These are phyloP conservation scores for Papilio glaucus DNA, from an alignment of 1,140 invertebrate species.

Conservation along the genomic window DNA sequence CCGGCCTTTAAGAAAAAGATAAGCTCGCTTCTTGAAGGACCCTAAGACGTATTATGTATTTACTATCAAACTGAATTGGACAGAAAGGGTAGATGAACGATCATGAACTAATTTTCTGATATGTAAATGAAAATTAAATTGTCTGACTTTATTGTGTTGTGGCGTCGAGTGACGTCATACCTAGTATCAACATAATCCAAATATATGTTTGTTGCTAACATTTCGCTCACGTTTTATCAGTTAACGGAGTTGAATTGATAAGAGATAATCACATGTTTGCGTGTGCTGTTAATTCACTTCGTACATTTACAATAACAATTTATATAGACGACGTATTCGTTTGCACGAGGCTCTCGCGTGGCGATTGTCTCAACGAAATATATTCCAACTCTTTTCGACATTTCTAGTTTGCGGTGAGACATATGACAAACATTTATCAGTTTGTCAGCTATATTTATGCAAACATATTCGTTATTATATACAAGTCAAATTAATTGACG, in stretches of 20 bases:
- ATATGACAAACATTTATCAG: not conserved
- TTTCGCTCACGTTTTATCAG: not conserved
- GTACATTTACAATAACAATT: constrained; percentile 2
- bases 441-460: too few relatives aligned
- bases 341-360: not conserved
- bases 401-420: not conserved
- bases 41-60: too few relatives aligned
- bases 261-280: constrained; percentile 15
- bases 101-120: not conserved
- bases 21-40: too few relatives aligned
- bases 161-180: not conserved
- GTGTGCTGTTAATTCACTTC: constrained; percentile 5
- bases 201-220: constrained; percentile 5
- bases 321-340: not conserved
- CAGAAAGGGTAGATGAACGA: not conserved
- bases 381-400: not conserved
- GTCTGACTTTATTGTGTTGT: too few relatives aligned
- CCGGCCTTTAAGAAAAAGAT: too few relatives aligned
- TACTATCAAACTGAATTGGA: too few relatives aligned
- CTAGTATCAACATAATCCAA: not conserved
- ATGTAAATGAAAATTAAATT: not conserved
- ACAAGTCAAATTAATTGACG: too few relatives aligned
- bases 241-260: constrained; percentile 15
- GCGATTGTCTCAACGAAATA: not conserved
- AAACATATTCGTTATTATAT: too few relatives aligned